Base-by-base conservation (phyloP, 2,797 vertebrate genomes). In the Podarcis lilfordi region DNA sequence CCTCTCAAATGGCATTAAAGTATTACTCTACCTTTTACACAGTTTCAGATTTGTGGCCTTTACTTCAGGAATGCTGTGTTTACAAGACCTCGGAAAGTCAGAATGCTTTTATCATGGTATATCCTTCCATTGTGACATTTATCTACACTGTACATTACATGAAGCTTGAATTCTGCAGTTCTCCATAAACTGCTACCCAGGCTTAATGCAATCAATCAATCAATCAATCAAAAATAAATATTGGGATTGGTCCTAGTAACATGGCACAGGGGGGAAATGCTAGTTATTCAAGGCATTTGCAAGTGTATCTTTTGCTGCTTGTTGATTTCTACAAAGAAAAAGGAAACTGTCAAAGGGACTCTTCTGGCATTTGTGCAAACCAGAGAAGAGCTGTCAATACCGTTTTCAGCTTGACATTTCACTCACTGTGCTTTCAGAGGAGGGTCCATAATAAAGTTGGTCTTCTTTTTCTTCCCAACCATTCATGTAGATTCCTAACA, bases 401-500 rank as follows among this genome's bases (percentile, higher is more conserved):
- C 97, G 98, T 98, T 98, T 98, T 98, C 97, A 97, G 97, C 97
- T 97, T 97, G 97, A 96, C 98, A 99, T 99, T 99, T 98, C 98
- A 95, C 95, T 93, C 97, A 98, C 97, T 96, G 96, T 97, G 97
- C 95, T 96, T 96, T 97, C 94, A 95, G 95, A 97, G 92, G 96
- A 95, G 89, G 90, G 88, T 86, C 94, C 95, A 96, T 97, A 96
- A 97, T 96, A 96, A 97, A 97, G 96, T 95, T 94, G 93, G 93
- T 92, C 91, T 94, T n/a, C 27, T 92, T 92, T 95, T 94, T 95
- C 93, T 92, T 94, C 85, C 91, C 88, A 86, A 91, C 95, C 95
- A 96, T 97, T 97, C 95, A 97, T 93, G 91, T 89, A 88, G 91
- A 79, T 84, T 93, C 93, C 95, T 95, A 92, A 92, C 90, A 93